Base-by-base conservation (phyloP, 2,797 vertebrate genomes). In the Otolemur crassicaudatus region DNA sequence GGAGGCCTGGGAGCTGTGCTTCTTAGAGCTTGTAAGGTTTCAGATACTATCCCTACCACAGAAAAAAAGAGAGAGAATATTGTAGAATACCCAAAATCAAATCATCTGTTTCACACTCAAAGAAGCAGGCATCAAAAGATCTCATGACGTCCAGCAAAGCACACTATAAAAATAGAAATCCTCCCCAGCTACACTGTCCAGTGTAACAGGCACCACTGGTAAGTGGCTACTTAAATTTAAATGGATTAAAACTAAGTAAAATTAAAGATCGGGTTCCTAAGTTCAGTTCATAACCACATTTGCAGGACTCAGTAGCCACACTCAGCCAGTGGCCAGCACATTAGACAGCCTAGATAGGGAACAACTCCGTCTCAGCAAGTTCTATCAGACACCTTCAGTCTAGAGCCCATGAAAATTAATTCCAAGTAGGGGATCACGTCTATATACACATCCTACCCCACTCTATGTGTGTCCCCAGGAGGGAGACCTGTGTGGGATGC, bases 21-120 rank as follows among this genome's bases (percentile, higher is more conserved):
- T 94, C 75, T 29, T 84, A 40, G 40, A 63, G 43, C 8, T 58
- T 53, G 29, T 37, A 72, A 87, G 16, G 25, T 83, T 94, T 86
- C 82, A 86, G 69, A 72, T 79, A 94, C 37, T 49, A 43, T 89
- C 94, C 93, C 29, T 83, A 76, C 56, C 87, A 87, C 83, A 76
- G 1, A 7, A 73, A 56, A 56, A 75, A 17, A 40, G 46, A 85
- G 22, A 87, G 11, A 46, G n/a, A 60, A 22, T 86, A 53, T 40
- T 27, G 90, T 84, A 73, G 63, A 63, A 83, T 73, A 6, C 67
- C 56, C 92, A 69, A 49, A 94, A 67, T 76, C 56, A 12, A 96
- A 91, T 87, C 3, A 4, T 89, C 12, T 69, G 2, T 87, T 87
- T 97, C 19, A n/a, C 34, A 76, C 49, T 88, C 93, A 61, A 76